phyloP scores from a whole-genome alignment of 2,113 vertebrate genomes.

The Engystomops pustulosus region DNA sequence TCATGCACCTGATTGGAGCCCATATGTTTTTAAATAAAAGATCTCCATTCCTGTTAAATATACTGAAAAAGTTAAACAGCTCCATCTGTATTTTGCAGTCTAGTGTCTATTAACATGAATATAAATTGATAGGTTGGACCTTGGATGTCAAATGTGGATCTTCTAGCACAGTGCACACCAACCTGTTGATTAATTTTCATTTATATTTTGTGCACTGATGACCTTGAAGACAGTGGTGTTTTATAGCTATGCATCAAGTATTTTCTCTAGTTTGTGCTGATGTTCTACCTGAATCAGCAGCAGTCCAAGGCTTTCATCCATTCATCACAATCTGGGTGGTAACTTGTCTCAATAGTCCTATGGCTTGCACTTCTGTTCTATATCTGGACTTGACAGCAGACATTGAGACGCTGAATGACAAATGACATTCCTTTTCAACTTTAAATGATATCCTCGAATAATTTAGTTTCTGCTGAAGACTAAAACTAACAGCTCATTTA shows the following conservation, averaged over 20 bases:
- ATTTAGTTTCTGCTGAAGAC: slow-evolving; percentile 28
- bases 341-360: slow-evolving; percentile 51
- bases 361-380: slow-evolving; percentile 8
- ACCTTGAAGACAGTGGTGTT: background rate
- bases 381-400: slow-evolving; percentile 47
- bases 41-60: background rate
- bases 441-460: slow-evolving; percentile 31
- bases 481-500: slow-evolving; percentile 20
- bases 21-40: slow-evolving; percentile 15
- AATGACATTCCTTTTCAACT: slow-evolving; percentile 9
- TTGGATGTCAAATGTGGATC: slow-evolving; percentile 42
- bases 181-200: slow-evolving; percentile 35
- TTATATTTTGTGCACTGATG: background rate
- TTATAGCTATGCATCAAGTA: slow-evolving; percentile 1
- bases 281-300: slow-evolving; percentile 17
- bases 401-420: slow-evolving; percentile 39
- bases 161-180: slow-evolving; percentile 9
- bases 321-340: slow-evolving; percentile 49
- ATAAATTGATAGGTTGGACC: slow-evolving; percentile 39
- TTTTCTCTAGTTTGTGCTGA: slow-evolving; percentile 48
- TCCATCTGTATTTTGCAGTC: background rate
- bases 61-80: background rate
- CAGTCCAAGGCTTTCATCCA: slow-evolving; percentile 25
- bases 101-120: slow-evolving; percentile 31
- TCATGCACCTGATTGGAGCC: background rate